These are phyloP conservation scores for Columbina picui DNA, from an alignment of 2,113 vertebrate genomes.

Conservation along the genomic window DNA sequence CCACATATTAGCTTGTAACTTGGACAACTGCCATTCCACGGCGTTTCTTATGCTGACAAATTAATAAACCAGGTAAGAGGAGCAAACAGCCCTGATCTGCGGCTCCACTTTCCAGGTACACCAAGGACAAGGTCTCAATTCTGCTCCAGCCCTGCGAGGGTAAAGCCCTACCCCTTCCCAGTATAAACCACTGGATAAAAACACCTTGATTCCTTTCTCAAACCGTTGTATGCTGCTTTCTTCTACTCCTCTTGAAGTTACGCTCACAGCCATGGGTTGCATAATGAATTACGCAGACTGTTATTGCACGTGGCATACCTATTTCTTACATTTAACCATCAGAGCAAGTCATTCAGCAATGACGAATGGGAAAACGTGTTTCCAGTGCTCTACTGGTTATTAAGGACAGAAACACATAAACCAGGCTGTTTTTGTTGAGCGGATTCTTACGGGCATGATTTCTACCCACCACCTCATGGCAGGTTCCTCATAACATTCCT, in stretches of 20 bases:
- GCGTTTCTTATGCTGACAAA: neutral
- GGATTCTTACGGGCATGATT: neutral
- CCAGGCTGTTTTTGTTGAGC: neutral
- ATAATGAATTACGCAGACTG: neutral
- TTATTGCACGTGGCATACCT: neutral
- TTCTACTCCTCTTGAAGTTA: neutral
- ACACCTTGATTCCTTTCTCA: neutral
- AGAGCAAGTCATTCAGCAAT: neutral
- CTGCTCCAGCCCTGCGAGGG: neutral
- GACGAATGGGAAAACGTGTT: neutral
- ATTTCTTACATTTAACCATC: neutral
- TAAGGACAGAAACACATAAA: neutral
- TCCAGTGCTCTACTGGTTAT: neutral
- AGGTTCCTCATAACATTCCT: neutral
- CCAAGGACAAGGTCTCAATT: neutral
- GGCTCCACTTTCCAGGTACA: neutral
- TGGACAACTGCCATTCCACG: conserved; percentile 4
- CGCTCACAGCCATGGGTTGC: neutral
- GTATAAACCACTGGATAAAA: neutral
- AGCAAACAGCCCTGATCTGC: neutral
- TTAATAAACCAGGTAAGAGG: neutral
- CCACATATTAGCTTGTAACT: neutral
- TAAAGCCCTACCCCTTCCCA: neutral
- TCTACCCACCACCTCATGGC: accelerated
- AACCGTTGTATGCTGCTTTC: neutral